Evolutionary conservation across 2,888 invertebrate species (phyloP).

Genomic region (Phorcus lineatus): DNA sequence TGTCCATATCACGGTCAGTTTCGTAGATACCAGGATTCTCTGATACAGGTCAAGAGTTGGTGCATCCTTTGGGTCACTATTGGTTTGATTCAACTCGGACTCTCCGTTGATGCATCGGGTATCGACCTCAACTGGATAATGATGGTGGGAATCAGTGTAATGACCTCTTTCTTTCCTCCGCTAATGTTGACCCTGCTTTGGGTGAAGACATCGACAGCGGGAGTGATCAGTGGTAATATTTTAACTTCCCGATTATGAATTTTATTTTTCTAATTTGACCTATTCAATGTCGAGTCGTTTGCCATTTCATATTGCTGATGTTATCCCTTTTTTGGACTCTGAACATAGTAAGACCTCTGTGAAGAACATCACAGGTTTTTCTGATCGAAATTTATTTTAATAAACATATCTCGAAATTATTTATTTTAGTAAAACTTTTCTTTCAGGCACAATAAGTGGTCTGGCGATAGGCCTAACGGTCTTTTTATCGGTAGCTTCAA

Average conservation of each 20-base stretch:
- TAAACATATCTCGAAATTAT: too few relatives aligned
- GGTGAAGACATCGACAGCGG: conserved; percentile 61
- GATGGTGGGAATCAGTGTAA: conserved; percentile 61
- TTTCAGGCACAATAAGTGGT: conserved; percentile 57
- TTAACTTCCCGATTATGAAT: neutral
- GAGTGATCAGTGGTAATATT: conserved; percentile 59
- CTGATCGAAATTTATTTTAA: too few relatives aligned
- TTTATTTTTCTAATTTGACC: too few relatives aligned
- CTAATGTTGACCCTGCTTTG: conserved; percentile 65
- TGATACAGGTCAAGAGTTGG: conserved; percentile 68
- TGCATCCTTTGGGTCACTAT: conserved; percentile 69
- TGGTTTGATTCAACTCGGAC: conserved; percentile 63
- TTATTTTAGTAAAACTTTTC: too few relatives aligned
- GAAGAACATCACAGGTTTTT: too few relatives aligned
- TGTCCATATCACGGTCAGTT: conserved; percentile 40
- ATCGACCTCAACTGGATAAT: conserved; percentile 68
- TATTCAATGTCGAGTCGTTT: too few relatives aligned
- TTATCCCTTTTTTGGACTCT: too few relatives aligned
- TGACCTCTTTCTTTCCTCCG: conserved; percentile 65
- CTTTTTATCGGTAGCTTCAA: conserved; percentile 52
- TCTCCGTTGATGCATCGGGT: conserved; percentile 52
- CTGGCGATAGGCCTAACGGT: conserved; percentile 52
- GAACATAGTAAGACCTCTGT: too few relatives aligned
- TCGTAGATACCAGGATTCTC: conserved; percentile 50
- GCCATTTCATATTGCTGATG: too few relatives aligned